These are phyloP conservation scores for Pachycephala philippinensis DNA, from an alignment of 2,113 vertebrate genomes.

Conservation along the genomic window DNA sequence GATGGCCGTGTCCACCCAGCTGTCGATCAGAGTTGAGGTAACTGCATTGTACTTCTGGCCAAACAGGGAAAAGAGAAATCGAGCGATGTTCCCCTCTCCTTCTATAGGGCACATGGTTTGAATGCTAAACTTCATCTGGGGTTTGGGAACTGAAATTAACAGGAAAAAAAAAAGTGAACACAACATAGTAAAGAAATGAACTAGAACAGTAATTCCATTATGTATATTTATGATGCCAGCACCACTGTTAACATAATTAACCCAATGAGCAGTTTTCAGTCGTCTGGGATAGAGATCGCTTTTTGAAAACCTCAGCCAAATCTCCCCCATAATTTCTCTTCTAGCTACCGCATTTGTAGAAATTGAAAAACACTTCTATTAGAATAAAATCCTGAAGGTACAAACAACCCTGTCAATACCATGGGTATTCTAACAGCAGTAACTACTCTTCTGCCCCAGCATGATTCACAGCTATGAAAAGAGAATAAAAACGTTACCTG, in stretches of 20 bases:
- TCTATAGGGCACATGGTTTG: constrained; percentile 94
- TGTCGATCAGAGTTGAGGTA: constrained; percentile 83
- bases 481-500: neutral
- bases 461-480: neutral
- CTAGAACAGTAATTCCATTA: accelerated
- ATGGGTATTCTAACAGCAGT: neutral
- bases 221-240: neutral
- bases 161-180: neutral
- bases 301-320: neutral
- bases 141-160: constrained; percentile 83
- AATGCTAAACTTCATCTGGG: constrained; percentile 94
- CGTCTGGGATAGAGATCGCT: neutral
- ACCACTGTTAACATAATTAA: neutral
- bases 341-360: neutral
- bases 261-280: neutral
- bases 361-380: neutral
- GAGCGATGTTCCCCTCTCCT: constrained; percentile 91
- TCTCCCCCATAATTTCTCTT: neutral
- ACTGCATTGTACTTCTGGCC: constrained; percentile 77
- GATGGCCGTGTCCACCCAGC: constrained; percentile 89
- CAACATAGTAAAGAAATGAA: neutral
- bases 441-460: neutral
- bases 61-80: constrained; percentile 90
- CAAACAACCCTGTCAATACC: neutral
- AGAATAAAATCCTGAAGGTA: neutral